These are phyloP conservation scores for Eilema depressum DNA, from an alignment of 2,888 invertebrate genomes.

Conservation along the genomic window DNA sequence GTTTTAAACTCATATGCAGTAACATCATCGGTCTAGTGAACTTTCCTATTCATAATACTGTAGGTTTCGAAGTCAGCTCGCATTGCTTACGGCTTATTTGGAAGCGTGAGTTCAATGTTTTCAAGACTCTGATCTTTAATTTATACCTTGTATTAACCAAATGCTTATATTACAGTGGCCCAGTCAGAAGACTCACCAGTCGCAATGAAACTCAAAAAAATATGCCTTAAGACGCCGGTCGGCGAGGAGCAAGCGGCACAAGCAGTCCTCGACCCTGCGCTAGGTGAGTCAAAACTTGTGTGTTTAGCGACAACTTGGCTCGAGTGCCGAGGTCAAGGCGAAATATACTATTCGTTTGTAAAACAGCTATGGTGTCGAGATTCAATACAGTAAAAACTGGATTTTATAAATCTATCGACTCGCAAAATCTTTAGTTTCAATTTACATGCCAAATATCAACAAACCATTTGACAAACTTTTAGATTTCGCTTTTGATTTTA, in stretches of 20 bases:
- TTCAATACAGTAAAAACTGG: not conserved
- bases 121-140: not conserved
- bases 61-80: not conserved
- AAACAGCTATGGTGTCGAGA: slow-evolving; percentile 5
- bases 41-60: not conserved
- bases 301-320: slow-evolving; percentile 28
- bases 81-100: not conserved
- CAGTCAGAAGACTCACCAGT: slow-evolving; percentile 90
- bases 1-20: not conserved
- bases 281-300: slow-evolving; percentile 79
- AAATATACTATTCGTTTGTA: slow-evolving; percentile 25
- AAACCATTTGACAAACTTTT: not conserved
- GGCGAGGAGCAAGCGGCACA: slow-evolving; percentile 90
- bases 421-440: not conserved
- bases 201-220: slow-evolving; percentile 91
- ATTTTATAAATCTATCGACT: not conserved
- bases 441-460: not conserved
- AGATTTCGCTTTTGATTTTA: not conserved
- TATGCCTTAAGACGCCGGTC: slow-evolving; percentile 90
- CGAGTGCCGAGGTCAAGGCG: slow-evolving; percentile 36
- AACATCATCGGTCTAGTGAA: not conserved
- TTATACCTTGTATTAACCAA: slow-evolving; percentile 12
- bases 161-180: slow-evolving; percentile 86
- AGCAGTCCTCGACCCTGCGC: slow-evolving; percentile 89
- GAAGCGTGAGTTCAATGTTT: not conserved